Evolutionary conservation across 2,888 invertebrate genomes (phyloP).

Genomic region (Melanotus villosus): DNA sequence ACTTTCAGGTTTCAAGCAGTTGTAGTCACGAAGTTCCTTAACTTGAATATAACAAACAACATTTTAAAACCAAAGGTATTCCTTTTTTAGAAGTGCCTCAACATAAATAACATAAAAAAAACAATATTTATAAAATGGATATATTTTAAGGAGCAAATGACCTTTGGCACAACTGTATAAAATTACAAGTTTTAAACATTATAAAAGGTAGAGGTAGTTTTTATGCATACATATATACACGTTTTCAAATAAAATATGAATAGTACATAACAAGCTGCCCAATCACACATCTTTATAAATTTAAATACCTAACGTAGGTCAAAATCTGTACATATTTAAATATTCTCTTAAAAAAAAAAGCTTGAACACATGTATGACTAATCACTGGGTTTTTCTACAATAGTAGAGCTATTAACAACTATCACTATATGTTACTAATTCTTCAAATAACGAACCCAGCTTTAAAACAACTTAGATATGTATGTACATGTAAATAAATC

Average conservation of each 20-base stretch:
- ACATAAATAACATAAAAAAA: no score
- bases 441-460: not conserved
- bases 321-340: conserved; percentile 1
- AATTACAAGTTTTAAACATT: conserved; percentile 14
- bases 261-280: not conserved
- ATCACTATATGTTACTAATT: not conserved
- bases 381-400: not conserved
- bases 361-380: not conserved
- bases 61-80: no score
- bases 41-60: no score
- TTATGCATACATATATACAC: conserved; percentile 17
- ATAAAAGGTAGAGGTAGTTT: conserved; percentile 19
- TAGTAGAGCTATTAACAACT: no score
- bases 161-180: conserved; percentile 18
- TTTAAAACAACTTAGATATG: not conserved
- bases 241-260: conserved; percentile 14
- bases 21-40: no score
- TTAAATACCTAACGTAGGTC: not conserved
- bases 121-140: conserved; percentile 3
- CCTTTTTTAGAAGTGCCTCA: no score
- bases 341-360: not conserved
- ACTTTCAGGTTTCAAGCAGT: no score
- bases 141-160: not conserved
- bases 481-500: not conserved
- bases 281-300: not conserved